These are phyloP conservation scores for Leptogaster cylindrica DNA, from an alignment of 2,888 invertebrate genomes.

Conservation along the genomic window DNA sequence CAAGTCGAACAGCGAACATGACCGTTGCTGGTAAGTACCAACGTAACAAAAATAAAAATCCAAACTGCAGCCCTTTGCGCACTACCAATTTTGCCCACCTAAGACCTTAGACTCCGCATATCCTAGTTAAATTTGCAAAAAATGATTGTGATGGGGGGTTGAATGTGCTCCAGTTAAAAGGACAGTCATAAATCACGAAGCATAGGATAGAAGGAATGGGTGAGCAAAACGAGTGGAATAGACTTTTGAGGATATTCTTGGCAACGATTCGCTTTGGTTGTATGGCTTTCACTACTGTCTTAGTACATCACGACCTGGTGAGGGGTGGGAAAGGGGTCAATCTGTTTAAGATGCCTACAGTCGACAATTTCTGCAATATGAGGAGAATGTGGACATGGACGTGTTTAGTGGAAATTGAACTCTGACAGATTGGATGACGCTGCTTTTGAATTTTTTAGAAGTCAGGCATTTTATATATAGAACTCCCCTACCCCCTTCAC, in stretches of 20 bases:
- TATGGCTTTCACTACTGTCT: constrained; percentile 15
- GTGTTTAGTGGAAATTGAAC: constrained; percentile 36
- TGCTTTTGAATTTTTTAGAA: constrained; percentile 24
- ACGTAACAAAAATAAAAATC: neutral
- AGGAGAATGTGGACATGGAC: constrained; percentile 31
- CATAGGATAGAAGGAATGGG: constrained; percentile 13
- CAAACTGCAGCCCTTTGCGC: neutral
- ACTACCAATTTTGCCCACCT: neutral
- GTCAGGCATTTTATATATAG: constrained; percentile 26
- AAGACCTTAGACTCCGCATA: neutral
- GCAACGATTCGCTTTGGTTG: constrained; percentile 15
- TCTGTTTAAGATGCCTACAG: constrained; percentile 46
- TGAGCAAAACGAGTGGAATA: constrained; percentile 12
- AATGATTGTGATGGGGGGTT: constrained; percentile 9
- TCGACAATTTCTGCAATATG: constrained; percentile 39
- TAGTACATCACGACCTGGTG: constrained; percentile 33
- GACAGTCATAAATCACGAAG: constrained; percentile 29
- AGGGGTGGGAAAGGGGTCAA: constrained; percentile 41
- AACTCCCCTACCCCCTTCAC: neutral
- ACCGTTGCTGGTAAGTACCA: constrained; percentile 68
- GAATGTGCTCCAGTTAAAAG: constrained; percentile 17
- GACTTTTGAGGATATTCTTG: constrained; percentile 29
- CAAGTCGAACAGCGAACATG: constrained; percentile 65
- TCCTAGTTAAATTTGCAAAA: constrained; percentile 30
- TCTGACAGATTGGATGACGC: constrained; percentile 3